These are phyloP conservation scores for Cheilosia scutellata DNA, from an alignment of 2,888 invertebrate species.

Conservation along the genomic window DNA sequence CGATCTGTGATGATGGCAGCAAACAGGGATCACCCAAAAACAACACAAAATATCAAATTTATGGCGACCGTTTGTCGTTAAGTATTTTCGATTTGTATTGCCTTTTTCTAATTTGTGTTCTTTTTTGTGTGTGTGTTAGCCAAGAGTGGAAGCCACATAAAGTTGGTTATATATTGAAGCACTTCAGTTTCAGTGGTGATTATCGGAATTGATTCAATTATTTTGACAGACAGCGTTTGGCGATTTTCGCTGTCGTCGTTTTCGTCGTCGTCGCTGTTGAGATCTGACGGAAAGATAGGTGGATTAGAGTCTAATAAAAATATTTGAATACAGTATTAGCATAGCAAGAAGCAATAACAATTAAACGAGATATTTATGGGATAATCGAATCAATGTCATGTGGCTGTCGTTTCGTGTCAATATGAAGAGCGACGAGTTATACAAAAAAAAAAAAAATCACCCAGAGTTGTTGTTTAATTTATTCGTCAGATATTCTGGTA, in stretches of 20 bases:
- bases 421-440: constrained; percentile 55
- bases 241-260: background rate
- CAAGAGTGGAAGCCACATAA: constrained; percentile 46
- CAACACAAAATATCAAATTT: constrained; percentile 70
- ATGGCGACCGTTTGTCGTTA: constrained; percentile 48
- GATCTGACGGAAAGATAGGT: constrained; percentile 59
- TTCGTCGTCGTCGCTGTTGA: constrained; percentile 8
- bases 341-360: constrained; percentile 66
- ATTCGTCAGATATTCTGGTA: constrained; percentile 15
- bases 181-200: constrained; percentile 55
- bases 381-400: constrained; percentile 73
- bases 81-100: constrained; percentile 65
- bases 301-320: constrained; percentile 45
- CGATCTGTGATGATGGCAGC: constrained; percentile 3
- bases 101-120: constrained; percentile 26
- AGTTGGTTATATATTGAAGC: constrained; percentile 65
- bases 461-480: constrained; percentile 23
- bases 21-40: constrained; percentile 29
- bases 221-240: constrained; percentile 67
- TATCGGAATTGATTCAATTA: constrained; percentile 72
- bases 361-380: constrained; percentile 70
- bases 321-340: constrained; percentile 59
- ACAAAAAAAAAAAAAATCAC: background rate
- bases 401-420: constrained; percentile 66
- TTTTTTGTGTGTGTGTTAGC: constrained; percentile 10